Evolutionary conservation across 1,140 invertebrate genomes (phyloP), one percentile per base, ranked within the genome.

Genomic region (Linepithema humile): DNA sequence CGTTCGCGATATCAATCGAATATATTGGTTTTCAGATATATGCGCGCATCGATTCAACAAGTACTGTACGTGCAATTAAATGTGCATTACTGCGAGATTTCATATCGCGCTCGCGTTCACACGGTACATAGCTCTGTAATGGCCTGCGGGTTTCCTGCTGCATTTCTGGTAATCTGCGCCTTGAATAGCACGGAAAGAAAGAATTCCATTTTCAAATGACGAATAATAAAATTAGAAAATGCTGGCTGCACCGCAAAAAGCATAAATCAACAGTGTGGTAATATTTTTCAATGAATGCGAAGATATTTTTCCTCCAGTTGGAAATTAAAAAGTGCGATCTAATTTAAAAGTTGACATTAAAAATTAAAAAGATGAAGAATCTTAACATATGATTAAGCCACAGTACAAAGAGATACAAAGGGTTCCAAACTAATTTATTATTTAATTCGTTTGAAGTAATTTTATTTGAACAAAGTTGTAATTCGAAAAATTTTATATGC

Each of bases 181-280:
- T 80, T 80, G 48, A 80, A 80, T 70, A 69, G 23, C 48, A 26
- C 10, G 23, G 50, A 70, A 80, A 55, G 64, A 70, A 80, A 80
- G 75, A 80, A 80, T 80, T 80, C 48, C 75, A 80, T 80, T 80
- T 80, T 80, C 64, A 69, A 35, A 70, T 80, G 75, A 80, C 75
- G 75, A 70, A 70, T 70, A 80, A 80, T 70, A 64, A 80, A 80
- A 80, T 80, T 69, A 80, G 75, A 69, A 78, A 69, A 80, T 65
- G 38, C 48, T 35, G 48, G 35, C 32, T 69, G 32, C 32, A 29
- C 23, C 26, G 35, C 48, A 55, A 69, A 50, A 80, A 69, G n/a
- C n/a, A 23, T 43, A 53, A 80, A 69, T 80, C 75, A 53, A 69
- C 60, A 20, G 15, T 48, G 15, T 23, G 43, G 40, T 65, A 65